phyloP scores from a whole-genome alignment of 2,888 invertebrate species.

The Sarcophaga rosellei region DNA sequence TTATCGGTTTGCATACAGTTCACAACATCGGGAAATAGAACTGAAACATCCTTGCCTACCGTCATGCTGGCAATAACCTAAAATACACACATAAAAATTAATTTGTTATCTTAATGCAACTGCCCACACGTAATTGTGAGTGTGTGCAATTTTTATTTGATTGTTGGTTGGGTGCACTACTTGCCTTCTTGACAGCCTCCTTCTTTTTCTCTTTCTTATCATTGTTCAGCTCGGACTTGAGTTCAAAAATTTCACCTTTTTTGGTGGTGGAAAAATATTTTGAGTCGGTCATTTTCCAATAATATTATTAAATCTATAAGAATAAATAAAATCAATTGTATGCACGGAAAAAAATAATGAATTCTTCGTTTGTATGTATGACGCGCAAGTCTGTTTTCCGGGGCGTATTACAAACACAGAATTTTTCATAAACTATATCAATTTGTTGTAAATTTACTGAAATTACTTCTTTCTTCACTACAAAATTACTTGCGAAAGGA shows the following conservation, averaged over 20 bases:
- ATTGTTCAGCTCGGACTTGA: slow-evolving; percentile 99
- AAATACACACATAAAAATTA: slow-evolving; percentile 33
- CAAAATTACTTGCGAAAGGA: neutral
- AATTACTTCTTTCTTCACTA: neutral
- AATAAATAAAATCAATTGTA: neutral
- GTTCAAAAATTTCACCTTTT: slow-evolving; percentile 99
- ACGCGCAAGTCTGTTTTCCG: slow-evolving; percentile 6
- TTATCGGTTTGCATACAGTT: slow-evolving; percentile 99
- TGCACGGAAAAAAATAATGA: neutral
- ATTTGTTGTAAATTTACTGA: neutral
- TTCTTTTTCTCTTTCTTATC: slow-evolving; percentile 99
- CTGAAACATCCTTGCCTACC: slow-evolving; percentile 99
- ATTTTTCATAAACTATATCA: neutral
- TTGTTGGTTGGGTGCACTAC: slow-evolving; percentile 67
- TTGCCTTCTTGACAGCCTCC: slow-evolving; percentile 99
- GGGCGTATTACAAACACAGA: slow-evolving; percentile 53
- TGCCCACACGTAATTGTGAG: neutral
- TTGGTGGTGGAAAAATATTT: slow-evolving; percentile 99
- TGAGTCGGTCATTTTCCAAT: slow-evolving; percentile 94
- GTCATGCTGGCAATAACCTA: slow-evolving; percentile 99
- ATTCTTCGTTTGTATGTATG: neutral
- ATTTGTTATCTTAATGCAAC: neutral
- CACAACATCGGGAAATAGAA: slow-evolving; percentile 99
- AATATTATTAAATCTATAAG: slow-evolving; percentile 4
- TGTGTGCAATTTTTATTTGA: neutral